Evolutionary conservation across 1,140 invertebrate species (phyloP), one percentile per base, ranked within the genome.

Genomic region (Pararge aegeria): DNA sequence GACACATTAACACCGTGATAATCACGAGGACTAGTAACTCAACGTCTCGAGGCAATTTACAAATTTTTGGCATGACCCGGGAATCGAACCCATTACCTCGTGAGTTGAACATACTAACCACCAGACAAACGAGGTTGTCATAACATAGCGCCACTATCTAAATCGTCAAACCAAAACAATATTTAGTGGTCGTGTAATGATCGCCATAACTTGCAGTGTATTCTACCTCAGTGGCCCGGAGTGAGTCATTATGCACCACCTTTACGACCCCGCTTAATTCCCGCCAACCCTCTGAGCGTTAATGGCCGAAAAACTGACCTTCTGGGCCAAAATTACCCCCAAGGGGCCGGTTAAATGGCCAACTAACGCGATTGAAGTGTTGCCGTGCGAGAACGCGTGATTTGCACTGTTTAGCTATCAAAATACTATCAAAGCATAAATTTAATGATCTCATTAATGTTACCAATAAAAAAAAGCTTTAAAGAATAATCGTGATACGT

Each of bases 261-360:
- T 86, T 84, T 85, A 85, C 75, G 68, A 62, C 75, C 61, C 66
- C 58, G 64, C 63, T 71, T 82, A 84, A 83, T 83, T 78, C 80
- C 69, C 55, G 60, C 52, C 70, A 73, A 72, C 76, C 78, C 79
- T 80, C 77, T 77, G 78, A 79, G 79, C 73, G 70, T 79, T 87
- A 85, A 85, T 85, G 80, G 70, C 68, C 82, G 75, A 85, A 85
- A 85, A 87, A 87, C 83, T 87, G 85, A 84, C 85, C 83, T 80
- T 73, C 70, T 66, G 77, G 68, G 73, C 62, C 61, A 50, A 65
- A 83, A 84, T 64, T 69, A 78, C 76, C 73, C 82, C 66, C 83
- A 12, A 18, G 83, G 75, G 83, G 76, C 62, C 75, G 73, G 63
- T 83, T 85, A 79, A 81, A 71, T 68, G 74, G 64, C 66, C 64